Percentiles rank a stretch among this genome's conserved stretches.
These are phyloP conservation scores for Tapera naevia DNA, from an alignment of 2,797 vertebrate genomes.

Conservation along the genomic window DNA sequence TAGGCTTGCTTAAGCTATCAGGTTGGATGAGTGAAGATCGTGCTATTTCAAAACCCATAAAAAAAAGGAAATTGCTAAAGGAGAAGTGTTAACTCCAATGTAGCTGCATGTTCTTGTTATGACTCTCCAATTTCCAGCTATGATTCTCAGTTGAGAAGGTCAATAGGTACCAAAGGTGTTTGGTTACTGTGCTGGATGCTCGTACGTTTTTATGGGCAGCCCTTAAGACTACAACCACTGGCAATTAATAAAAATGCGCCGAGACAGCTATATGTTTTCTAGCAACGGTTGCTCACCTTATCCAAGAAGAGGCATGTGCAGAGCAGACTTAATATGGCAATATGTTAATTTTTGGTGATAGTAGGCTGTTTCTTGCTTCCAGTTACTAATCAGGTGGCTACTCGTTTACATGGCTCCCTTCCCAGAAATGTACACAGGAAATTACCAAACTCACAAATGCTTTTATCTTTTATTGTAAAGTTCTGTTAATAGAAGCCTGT, in stretches of 20 bases:
- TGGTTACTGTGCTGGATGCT: not conserved
- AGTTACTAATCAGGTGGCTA: not conserved
- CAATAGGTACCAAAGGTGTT: not conserved
- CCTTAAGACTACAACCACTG: not conserved
- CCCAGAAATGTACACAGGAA: not conserved
- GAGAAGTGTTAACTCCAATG: not conserved
- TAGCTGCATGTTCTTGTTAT: not conserved
- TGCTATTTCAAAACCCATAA: not conserved
- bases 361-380: not conserved
- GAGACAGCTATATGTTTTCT: not conserved
- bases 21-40: accelerated
- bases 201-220: not conserved
- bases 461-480: not conserved
- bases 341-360: not conserved
- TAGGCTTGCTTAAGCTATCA: not conserved
- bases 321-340: not conserved
- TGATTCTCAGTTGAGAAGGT: not conserved
- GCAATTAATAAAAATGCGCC: not conserved
- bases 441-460: not conserved
- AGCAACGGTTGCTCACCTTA: not conserved
- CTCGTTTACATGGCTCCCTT: not conserved
- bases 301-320: not conserved
- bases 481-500: not conserved
- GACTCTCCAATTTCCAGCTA: not conserved
- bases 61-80: not conserved